These are phyloP conservation scores for Symphodus melops DNA, from an alignment of 2,113 vertebrate genomes.

Conservation along the genomic window DNA sequence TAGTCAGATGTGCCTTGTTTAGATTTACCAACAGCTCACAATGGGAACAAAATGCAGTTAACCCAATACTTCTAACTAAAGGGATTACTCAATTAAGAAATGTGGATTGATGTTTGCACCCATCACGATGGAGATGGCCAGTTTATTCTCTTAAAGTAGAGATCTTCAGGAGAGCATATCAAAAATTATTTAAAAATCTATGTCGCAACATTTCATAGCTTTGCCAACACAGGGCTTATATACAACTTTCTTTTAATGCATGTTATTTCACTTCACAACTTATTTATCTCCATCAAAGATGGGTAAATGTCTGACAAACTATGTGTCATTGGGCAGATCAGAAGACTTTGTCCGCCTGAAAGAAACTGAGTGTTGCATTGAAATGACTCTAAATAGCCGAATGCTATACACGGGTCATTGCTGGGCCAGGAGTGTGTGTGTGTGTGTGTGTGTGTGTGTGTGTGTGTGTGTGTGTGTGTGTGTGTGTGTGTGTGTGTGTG, in stretches of 20 bases:
- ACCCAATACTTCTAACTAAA: too few relatives aligned
- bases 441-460: constrained; percentile 20
- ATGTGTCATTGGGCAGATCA: constrained; percentile 32
- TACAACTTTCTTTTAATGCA: constrained; percentile 4
- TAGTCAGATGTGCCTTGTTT: too few relatives aligned
- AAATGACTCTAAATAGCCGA: constrained; percentile 54
- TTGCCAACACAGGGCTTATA: not conserved
- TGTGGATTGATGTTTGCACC: too few relatives aligned
- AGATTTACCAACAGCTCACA: too few relatives aligned
- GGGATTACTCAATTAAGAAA: too few relatives aligned
- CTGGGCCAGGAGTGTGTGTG: constrained; percentile 8
- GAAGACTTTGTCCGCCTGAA: constrained; percentile 15
- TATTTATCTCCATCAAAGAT: not conserved
- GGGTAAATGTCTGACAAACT: constrained; percentile 1
- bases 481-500: constrained; percentile 21
- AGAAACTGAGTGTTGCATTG: constrained; percentile 31
- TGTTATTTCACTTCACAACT: not conserved
- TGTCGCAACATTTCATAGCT: not conserved
- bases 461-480: constrained; percentile 15
- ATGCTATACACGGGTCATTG: constrained; percentile 32
- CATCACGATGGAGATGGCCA: too few relatives aligned
- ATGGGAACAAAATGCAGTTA: too few relatives aligned
- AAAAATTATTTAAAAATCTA: too few relatives aligned
- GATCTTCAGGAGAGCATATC: too few relatives aligned
- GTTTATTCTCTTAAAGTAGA: too few relatives aligned